These are phyloP conservation scores for Diadumene lineata DNA, from an alignment of 92 coral and sea anemone species.

Conservation along the genomic window DNA sequence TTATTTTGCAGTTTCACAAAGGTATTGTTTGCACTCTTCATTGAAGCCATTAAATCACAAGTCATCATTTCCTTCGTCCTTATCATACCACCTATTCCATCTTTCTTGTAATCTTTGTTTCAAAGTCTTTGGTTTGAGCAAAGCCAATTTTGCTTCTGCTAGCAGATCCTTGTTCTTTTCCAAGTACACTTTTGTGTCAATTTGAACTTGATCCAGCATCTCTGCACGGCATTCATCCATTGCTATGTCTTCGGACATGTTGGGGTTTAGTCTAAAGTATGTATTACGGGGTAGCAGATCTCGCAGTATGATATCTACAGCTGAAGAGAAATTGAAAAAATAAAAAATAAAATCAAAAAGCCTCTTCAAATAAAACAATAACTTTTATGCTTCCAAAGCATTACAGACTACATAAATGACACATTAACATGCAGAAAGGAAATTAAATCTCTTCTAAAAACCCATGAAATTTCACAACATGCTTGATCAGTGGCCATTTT, in stretches of 20 bases:
- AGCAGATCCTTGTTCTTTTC: conserved; percentile 61
- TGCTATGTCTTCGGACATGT: conserved; percentile 81
- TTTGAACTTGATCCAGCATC: conserved; percentile 74
- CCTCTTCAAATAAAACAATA: no score
- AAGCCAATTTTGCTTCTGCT: conserved; percentile 48
- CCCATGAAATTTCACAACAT: no score
- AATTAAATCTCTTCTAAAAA: no score
- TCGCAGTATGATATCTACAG: conserved; percentile 83
- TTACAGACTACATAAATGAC: no score
- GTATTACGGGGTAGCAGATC: conserved; percentile 82
- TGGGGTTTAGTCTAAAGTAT: conserved; percentile 86
- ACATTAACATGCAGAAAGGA: no score
- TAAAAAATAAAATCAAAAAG: no score
- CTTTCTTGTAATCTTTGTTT: conserved; percentile 64
- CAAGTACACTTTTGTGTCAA: conserved; percentile 75
- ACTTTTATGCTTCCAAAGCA: no score
- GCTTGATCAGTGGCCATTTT: no score
- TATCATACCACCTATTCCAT: conserved; percentile 52
- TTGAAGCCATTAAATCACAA: no score
- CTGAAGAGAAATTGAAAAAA: no score
- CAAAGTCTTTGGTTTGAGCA: conserved; percentile 57
- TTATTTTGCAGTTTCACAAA: no score
- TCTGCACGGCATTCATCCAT: conserved; percentile 87
- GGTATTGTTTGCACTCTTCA: no score
- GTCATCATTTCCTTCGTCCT: conserved; percentile 1